Evolutionary conservation across 2,113 vertebrate genomes (phyloP).

Genomic region (Orycteropus afer): DNA sequence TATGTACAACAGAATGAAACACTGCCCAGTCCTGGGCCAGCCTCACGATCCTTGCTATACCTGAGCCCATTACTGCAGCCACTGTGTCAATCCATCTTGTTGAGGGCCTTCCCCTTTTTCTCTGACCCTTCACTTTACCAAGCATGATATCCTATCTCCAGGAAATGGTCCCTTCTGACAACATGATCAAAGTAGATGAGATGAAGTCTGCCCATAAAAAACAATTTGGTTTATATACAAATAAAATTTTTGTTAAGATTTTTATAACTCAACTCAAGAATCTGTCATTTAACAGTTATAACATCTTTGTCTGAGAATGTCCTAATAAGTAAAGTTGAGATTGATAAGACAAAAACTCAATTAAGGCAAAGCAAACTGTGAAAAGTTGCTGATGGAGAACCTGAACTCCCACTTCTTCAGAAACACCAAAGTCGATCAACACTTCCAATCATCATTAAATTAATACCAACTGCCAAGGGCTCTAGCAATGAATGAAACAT

Average conservation of each 20-base stretch:
- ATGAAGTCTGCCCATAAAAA: no score
- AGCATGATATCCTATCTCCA: no score
- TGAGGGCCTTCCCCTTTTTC: no score
- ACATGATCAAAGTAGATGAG: no score
- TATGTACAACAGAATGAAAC: no score
- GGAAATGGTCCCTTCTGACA: no score
- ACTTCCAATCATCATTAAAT: background rate
- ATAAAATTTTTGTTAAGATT: background rate
- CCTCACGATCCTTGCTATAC: no score
- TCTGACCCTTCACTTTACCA: no score
- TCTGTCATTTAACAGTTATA: slow-evolving; percentile 25
- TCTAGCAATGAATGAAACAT: background rate
- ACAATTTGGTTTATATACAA: background rate
- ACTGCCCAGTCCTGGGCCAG: no score
- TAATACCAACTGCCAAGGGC: no score
- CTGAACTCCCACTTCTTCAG: background rate
- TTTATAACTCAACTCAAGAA: background rate
- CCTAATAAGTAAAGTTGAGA: background rate
- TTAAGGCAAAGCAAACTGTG: background rate
- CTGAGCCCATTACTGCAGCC: no score
- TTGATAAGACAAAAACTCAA: background rate
- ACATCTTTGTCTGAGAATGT: slow-evolving; percentile 57
- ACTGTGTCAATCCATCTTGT: no score
- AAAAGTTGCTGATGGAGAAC: background rate
- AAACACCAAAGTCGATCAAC: background rate